Conservation (phyloP, 2,888 invertebrate species). For the Alentia gelatinosa region DNA sequence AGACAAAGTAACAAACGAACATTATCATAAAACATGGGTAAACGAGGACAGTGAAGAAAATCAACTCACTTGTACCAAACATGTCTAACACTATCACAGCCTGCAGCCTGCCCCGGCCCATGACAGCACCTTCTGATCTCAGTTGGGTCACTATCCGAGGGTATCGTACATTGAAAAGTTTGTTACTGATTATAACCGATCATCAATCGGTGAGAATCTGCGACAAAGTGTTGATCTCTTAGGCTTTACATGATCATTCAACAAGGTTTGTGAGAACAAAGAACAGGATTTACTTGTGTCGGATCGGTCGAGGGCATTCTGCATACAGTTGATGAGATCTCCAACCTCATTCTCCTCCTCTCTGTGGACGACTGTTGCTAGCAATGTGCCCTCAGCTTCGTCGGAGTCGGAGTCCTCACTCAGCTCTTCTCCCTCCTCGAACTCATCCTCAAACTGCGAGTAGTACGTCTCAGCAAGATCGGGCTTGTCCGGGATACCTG, state of each 20-base stretch:
- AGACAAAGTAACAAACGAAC: too few species aligned
- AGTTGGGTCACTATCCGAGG: too few species aligned
- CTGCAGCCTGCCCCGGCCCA: too few species aligned
- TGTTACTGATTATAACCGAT: too few species aligned
- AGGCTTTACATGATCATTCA: too few species aligned
- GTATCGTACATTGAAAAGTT: too few species aligned
- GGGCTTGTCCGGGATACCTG: slow-evolving; percentile 78
- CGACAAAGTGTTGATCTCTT: background rate
- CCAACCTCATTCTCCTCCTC: slow-evolving; percentile 64
- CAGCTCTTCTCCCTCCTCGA: slow-evolving; percentile 64
- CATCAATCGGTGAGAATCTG: too few species aligned
- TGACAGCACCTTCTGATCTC: too few species aligned
- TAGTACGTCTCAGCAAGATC: slow-evolving; percentile 79
- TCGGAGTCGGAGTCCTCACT: slow-evolving; percentile 54
- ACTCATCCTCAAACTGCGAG: slow-evolving; percentile 78
- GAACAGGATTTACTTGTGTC: slow-evolving; percentile 68
- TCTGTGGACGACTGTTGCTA: slow-evolving; percentile 55
- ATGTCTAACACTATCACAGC: too few species aligned
- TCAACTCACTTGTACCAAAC: too few species aligned
- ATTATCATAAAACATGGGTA: too few species aligned
- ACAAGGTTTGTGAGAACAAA: background rate
- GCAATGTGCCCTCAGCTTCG: slow-evolving; percentile 61
- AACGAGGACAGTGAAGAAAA: too few species aligned
- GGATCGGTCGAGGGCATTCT: slow-evolving; percentile 73
- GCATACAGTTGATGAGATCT: slow-evolving; percentile 74